These are phyloP conservation scores for Apteryx mantelli DNA, from an alignment of 2,113 vertebrate species.

Conservation along the genomic window DNA sequence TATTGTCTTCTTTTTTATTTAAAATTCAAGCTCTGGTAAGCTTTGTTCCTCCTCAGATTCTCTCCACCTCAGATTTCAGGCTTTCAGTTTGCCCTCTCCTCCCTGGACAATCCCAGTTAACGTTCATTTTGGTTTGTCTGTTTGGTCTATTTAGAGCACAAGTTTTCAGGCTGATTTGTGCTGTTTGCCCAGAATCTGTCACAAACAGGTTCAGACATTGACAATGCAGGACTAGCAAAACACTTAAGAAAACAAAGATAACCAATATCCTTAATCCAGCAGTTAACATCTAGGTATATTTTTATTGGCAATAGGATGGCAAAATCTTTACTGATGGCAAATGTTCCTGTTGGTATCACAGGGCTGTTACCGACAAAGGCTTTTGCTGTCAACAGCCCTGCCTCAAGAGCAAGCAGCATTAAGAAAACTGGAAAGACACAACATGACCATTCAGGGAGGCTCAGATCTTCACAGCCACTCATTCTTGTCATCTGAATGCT, in stretches of 20 bases:
- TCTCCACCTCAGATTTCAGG: not conserved
- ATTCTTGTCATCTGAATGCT: not conserved
- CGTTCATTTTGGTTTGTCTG: not conserved
- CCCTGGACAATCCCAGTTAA: not conserved
- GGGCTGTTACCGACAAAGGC: not conserved
- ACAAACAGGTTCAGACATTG: not conserved
- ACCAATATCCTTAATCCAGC: not conserved
- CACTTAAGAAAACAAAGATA: not conserved
- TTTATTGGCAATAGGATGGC: not conserved
- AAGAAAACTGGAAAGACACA: not conserved
- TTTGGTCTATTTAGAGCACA: not conserved
- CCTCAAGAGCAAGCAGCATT: accelerated
- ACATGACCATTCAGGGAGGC: accelerated
- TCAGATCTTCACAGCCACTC: not conserved
- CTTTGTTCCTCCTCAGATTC: not conserved
- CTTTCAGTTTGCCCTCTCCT: not conserved
- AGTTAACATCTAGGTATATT: not conserved
- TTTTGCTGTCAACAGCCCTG: not conserved
- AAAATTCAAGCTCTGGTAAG: not conserved
- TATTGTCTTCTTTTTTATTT: not conserved
- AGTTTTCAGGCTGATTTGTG: not conserved
- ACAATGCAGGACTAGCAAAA: not conserved
- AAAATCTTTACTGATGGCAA: not conserved
- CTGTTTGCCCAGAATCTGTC: not conserved
- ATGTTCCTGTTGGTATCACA: accelerated